phyloP scores from a whole-genome alignment of 2,888 invertebrate species.

The Papilio elwesi region DNA sequence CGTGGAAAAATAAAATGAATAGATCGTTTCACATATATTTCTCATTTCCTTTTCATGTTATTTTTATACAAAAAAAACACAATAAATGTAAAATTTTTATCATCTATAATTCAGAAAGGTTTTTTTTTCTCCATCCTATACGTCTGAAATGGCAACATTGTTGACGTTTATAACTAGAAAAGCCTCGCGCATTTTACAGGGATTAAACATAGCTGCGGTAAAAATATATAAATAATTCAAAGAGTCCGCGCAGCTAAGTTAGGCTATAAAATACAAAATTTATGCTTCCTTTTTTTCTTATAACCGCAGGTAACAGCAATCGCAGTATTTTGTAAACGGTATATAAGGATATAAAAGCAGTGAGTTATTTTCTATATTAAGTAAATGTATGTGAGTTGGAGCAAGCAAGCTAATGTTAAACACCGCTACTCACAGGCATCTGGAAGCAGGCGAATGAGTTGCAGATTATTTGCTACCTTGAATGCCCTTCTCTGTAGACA shows the following conservation, averaged over 20 bases:
- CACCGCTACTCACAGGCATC: too few relatives aligned
- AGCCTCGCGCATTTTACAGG: constrained; percentile 1
- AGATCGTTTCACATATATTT: constrained; percentile 1
- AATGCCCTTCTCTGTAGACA: too few relatives aligned
- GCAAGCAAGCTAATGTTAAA: too few relatives aligned
- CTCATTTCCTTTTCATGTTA: neutral
- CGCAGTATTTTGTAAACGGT: too few relatives aligned
- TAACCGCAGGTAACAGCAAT: neutral
- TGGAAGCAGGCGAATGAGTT: too few relatives aligned
- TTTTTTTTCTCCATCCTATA: neutral
- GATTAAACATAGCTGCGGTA: constrained; percentile 10
- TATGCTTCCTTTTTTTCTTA: neutral
- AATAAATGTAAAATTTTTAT: constrained; percentile 12
- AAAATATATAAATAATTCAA: constrained; percentile 24
- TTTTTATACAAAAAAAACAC: too few relatives aligned
- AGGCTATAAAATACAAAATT: constrained; percentile 1
- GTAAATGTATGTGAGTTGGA: too few relatives aligned
- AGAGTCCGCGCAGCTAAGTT: neutral
- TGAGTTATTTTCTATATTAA: too few relatives aligned
- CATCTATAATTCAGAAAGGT: neutral
- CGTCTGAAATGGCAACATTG: constrained; percentile 7
- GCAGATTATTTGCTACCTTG: too few relatives aligned
- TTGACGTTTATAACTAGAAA: constrained; percentile 13
- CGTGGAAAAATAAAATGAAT: neutral
- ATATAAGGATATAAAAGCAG: too few relatives aligned